A percentile compares a stretch with the other conserved stretches of the same genome.
phyloP scores from a whole-genome alignment of 2,888 invertebrate species.

The Entomobrya proxima region DNA sequence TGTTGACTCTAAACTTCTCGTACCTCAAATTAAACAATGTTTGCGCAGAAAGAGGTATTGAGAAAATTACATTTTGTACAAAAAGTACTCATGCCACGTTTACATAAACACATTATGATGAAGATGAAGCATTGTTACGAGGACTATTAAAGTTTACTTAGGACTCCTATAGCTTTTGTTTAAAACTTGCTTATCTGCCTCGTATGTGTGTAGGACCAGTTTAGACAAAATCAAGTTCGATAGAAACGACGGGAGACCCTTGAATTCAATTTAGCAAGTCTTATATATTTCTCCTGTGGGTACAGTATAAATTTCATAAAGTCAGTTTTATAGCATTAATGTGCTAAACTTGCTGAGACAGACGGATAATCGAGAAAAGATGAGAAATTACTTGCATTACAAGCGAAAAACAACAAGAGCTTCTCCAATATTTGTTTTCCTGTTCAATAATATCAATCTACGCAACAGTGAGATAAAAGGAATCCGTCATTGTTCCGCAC shows the following conservation, averaged over 20 bases:
- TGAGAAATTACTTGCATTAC: not conserved
- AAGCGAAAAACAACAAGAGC: slow-evolving; percentile 21
- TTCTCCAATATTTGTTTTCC: slow-evolving; percentile 56
- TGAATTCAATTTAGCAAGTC: slow-evolving; percentile 47
- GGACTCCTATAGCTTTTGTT: slow-evolving; percentile 13
- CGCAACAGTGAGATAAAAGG: slow-evolving; percentile 34
- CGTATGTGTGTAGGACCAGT: not conserved
- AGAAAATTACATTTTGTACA: not conserved
- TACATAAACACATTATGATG: not conserved
- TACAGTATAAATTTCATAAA: slow-evolving; percentile 9
- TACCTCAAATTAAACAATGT: not conserved
- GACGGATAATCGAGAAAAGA: slow-evolving; percentile 15
- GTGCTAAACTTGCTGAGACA: not conserved
- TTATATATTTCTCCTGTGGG: not conserved
- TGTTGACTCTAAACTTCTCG: slow-evolving; percentile 8
- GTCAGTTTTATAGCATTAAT: slow-evolving; percentile 25
- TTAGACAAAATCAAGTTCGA: not conserved
- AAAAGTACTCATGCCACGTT: not conserved
- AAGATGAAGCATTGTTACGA: not conserved
- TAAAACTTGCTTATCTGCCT: not conserved
- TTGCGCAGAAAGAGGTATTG: not conserved
- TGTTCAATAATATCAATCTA: slow-evolving; percentile 42
- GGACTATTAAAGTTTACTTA: slow-evolving; percentile 35
- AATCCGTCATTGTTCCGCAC: not conserved
- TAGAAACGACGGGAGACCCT: slow-evolving; percentile 26